These are phyloP conservation scores for Tachysurus vachellii DNA, from an alignment of 2,113 vertebrate species.

Conservation along the genomic window DNA sequence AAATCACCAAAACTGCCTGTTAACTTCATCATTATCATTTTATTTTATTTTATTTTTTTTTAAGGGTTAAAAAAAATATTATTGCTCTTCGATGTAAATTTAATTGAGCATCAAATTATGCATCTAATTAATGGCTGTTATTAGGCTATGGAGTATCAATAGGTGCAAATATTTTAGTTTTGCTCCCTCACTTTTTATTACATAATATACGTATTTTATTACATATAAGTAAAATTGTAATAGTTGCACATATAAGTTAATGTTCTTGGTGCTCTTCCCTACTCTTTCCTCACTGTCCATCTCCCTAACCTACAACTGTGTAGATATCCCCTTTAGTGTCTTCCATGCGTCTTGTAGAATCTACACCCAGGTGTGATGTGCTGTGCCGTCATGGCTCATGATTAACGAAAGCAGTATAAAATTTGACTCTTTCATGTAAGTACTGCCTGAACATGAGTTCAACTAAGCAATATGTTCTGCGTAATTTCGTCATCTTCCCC, in stretches of 20 bases:
- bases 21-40: neutral
- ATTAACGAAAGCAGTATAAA: neutral
- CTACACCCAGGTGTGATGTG: neutral
- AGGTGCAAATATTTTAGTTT: neutral
- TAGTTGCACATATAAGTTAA: neutral
- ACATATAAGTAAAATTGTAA: neutral
- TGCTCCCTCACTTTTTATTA: neutral
- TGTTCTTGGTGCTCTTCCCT: neutral
- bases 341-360: neutral
- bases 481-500: neutral
- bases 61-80: too few species aligned
- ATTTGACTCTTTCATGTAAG: neutral
- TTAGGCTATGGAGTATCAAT: neutral
- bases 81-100: neutral
- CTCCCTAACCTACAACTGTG: neutral
- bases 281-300: neutral
- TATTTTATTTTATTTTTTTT: too few species aligned
- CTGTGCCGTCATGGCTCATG: neutral
- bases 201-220: too few species aligned
- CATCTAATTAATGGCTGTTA: neutral
- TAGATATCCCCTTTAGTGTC: neutral
- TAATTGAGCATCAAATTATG: neutral
- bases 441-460: neutral
- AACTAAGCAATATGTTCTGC: neutral
- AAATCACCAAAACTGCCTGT: neutral